Evolutionary conservation across 1,140 invertebrate species (phyloP), one percentile per base, ranked within the genome.

Genomic region (Aphis craccivora): DNA sequence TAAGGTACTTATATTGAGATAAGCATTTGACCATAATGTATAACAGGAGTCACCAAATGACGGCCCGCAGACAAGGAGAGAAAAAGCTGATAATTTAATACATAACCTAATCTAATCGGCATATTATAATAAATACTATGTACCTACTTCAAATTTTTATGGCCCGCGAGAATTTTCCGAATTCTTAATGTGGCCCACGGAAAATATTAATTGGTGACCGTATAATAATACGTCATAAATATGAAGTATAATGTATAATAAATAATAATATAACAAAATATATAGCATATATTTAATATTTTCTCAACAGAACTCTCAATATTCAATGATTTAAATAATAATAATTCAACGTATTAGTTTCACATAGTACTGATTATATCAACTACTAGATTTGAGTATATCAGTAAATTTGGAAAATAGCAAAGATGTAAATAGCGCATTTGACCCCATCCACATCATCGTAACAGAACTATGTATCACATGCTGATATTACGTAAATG

Each of bases 401-500:
- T 55, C 22, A 11, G 40, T 89, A 25, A 89, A 55, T 23, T 89
- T 25, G 0, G 18, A 86, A 45, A 45, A 30, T 86, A 18, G 1
- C 7, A 30, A 89, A 55, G 35, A 89, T 37, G 20, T 55, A 40
- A 89, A 53, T 11, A 91, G 76, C n/a, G 6, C 30, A 76, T 67
- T 76, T 91, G 90, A 91, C 90, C 90, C 6, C 60, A 76, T 91
- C 76, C 18, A 2, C 37, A 11, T 30, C 8, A 45, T 23, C 22
- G 53, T 53, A 35, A 48, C n/a, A 53, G 8, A 89, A 55, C 30
- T 25, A 89, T 11, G 7, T 43, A 76, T 91, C 20, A 30, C 90
- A 91, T 91, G 90, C 60, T 91, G 25, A 91, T 91, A 91, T 91
- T 91, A 91, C 76, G 60, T 91, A 76, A 91, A 91, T 91, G 43